Conservation (phyloP, 2,797 vertebrate genomes). For the Urosaurus nigricauda region DNA sequence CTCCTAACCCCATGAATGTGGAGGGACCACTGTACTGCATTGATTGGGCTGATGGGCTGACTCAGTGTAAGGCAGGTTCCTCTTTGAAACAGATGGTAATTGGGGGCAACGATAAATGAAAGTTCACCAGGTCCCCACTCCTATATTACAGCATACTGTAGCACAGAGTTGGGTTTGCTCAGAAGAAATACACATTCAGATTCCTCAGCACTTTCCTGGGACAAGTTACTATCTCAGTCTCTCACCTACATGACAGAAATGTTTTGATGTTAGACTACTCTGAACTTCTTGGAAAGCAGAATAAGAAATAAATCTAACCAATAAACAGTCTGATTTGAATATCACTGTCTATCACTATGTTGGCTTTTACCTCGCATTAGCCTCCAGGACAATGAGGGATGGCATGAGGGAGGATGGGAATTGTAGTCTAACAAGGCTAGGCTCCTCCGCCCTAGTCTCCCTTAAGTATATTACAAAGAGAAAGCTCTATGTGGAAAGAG, state of each 20-base stretch:
- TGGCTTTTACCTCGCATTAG: neutral
- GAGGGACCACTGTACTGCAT: no score
- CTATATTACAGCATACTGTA: no score
- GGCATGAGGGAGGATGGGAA: neutral
- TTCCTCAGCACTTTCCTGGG: neutral
- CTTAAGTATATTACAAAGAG: neutral
- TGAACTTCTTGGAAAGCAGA: neutral
- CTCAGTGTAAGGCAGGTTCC: no score
- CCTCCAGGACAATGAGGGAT: neutral
- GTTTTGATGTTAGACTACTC: neutral
- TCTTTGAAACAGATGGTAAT: no score
- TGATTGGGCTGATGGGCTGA: no score
- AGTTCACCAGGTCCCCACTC: neutral
- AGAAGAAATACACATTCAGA: neutral
- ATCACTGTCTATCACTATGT: neutral
- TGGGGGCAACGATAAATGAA: no score
- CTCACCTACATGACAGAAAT: neutral
- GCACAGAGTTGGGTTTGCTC: no score
- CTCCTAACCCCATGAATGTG: no score
- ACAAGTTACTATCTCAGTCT: neutral
- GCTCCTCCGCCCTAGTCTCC: neutral
- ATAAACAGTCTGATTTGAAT: neutral
- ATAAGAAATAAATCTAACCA: neutral
- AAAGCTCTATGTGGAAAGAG: neutral
- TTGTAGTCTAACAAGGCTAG: neutral